Evolutionary conservation across 2,113 vertebrate species (phyloP).

Genomic region (Marcusenius ussheri): DNA sequence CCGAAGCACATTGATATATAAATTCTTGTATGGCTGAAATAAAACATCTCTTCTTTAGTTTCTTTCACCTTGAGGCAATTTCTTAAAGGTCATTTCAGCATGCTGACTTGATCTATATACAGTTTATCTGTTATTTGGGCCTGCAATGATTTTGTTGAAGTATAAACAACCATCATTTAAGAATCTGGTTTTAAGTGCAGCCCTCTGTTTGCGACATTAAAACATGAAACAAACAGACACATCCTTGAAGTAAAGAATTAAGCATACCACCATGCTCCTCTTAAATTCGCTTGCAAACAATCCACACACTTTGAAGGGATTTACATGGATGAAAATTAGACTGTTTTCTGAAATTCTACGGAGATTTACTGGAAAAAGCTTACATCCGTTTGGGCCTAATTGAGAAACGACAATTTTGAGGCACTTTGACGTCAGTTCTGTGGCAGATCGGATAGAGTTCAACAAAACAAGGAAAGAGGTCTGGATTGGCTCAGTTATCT

Average conservation of each 20-base stretch:
- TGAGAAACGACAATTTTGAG: neutral
- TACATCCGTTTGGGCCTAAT: neutral
- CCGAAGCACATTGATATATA: constrained; percentile 4
- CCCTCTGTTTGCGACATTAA: neutral
- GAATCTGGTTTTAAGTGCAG: neutral
- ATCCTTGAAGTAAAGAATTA: neutral
- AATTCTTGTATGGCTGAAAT: neutral
- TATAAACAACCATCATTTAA: neutral
- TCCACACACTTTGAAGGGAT: neutral
- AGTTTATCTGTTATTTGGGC: neutral
- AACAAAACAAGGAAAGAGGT: neutral
- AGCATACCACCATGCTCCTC: neutral
- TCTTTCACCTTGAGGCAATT: constrained; percentile 6
- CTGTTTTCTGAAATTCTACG: neutral
- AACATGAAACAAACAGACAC: neutral
- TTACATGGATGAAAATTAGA: neutral
- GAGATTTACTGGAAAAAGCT: neutral
- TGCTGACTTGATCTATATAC: neutral
- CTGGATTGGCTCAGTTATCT: neutral
- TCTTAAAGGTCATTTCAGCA: neutral
- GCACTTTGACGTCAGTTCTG: neutral
- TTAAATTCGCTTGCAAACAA: neutral
- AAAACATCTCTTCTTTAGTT: neutral
- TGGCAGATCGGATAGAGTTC: neutral
- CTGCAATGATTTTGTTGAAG: neutral